Conservation (phyloP, 2,888 invertebrate species). For the Tipula lateralis region DNA sequence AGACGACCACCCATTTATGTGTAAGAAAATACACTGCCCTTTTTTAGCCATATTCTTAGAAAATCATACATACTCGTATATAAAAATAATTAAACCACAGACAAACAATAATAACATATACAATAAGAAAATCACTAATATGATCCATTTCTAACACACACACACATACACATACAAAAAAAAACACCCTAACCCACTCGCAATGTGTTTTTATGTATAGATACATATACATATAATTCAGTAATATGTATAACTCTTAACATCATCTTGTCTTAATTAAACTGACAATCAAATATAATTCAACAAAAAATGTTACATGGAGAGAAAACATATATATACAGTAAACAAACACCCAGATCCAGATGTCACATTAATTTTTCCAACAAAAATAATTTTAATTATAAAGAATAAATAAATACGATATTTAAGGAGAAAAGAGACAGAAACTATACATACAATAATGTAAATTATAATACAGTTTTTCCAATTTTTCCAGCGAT, state of each 20-base stretch:
- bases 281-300: slow-evolving; percentile 24
- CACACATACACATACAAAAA: too few species aligned
- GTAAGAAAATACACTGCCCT: too few species aligned
- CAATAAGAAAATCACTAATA: background rate
- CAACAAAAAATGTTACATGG: background rate
- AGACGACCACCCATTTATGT: too few species aligned
- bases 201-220: background rate
- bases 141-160: background rate
- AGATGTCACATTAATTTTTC: background rate
- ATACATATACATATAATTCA: background rate
- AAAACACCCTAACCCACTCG: background rate
- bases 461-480: background rate
- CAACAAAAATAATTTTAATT: slow-evolving; percentile 6
- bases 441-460: background rate
- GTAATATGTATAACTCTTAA: slow-evolving; percentile 1
- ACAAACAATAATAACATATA: background rate
- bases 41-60: too few species aligned
- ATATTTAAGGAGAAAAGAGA: background rate
- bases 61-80: too few species aligned
- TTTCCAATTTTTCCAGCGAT: background rate
- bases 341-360: background rate
- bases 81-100: background rate
- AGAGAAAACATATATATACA: background rate
- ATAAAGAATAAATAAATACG: background rate
- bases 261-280: slow-evolving; percentile 24